Evolutionary conservation across 2,888 invertebrate species (phyloP).

Genomic region (Hypercompe scribonia): DNA sequence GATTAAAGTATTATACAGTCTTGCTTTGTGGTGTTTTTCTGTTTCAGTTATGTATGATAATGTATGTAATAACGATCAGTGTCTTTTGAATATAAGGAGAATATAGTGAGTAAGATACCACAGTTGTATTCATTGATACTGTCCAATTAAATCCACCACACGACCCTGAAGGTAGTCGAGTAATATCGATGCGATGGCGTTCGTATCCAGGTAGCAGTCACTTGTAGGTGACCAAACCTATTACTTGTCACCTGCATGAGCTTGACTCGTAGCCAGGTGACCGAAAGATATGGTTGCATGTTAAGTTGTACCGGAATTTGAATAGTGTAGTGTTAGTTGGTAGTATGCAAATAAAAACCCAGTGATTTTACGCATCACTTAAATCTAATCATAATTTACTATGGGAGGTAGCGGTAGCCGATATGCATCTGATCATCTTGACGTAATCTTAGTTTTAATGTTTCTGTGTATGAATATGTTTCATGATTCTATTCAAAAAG

Average conservation of each 20-base stretch:
- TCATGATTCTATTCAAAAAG: no score
- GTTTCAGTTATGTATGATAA: constrained; percentile 25
- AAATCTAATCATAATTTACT: no score
- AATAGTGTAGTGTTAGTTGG: no score
- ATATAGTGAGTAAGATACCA: constrained; percentile 14
- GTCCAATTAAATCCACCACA: neutral
- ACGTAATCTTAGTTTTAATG: no score
- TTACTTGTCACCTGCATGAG: neutral
- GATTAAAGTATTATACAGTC: constrained; percentile 78
- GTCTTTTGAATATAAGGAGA: constrained; percentile 24
- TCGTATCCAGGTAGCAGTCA: neutral
- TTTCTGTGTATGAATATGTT: no score
- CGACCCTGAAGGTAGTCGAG: neutral
- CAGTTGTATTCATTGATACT: constrained; percentile 16
- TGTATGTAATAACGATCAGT: constrained; percentile 20
- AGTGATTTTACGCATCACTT: no score
- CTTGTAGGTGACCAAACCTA: neutral
- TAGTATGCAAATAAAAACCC: no score
- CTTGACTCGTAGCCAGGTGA: neutral
- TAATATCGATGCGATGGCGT: no score
- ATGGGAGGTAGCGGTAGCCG: no score
- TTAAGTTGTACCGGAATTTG: no score
- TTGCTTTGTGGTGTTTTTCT: constrained; percentile 51
- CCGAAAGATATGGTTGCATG: neutral
- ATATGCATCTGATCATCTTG: no score